Evolutionary conservation across 2,113 vertebrate genomes (phyloP).

Genomic region (Capreolus pygargus): DNA sequence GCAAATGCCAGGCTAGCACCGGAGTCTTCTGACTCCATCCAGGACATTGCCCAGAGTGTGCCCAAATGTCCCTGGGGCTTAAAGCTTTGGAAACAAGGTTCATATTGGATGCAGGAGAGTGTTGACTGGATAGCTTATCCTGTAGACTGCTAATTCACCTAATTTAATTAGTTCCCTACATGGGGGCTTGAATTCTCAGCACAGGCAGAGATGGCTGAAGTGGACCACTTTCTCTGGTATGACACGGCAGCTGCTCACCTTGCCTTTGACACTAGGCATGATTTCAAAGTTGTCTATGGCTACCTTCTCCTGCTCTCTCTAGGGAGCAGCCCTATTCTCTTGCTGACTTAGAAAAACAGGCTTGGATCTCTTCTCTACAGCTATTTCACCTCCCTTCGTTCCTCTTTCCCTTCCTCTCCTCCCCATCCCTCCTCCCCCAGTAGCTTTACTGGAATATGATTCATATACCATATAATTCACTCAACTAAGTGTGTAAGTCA

Average conservation of each 20-base stretch:
- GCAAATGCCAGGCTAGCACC: background rate
- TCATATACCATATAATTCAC: background rate
- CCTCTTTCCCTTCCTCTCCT: background rate
- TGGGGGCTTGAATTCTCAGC: background rate
- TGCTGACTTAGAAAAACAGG: background rate
- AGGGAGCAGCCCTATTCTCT: background rate
- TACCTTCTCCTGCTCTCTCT: background rate
- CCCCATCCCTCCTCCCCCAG: background rate
- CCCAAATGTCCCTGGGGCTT: background rate
- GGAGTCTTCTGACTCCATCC: background rate
- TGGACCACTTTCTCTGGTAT: background rate
- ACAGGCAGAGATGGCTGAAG: background rate
- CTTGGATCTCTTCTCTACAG: background rate
- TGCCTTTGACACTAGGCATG: background rate
- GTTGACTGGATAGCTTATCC: background rate
- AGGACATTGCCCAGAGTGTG: background rate
- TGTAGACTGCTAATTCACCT: background rate
- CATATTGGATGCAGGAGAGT: background rate
- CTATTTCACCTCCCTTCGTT: background rate
- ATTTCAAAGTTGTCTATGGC: background rate
- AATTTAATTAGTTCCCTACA: slow-evolving; percentile 11
- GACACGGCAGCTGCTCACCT: background rate
- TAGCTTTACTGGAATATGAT: background rate
- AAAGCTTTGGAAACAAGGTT: background rate
- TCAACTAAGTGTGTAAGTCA: background rate